These are phyloP conservation scores for Tupaia tana DNA, from an alignment of 2,113 vertebrate genomes.

Conservation along the genomic window DNA sequence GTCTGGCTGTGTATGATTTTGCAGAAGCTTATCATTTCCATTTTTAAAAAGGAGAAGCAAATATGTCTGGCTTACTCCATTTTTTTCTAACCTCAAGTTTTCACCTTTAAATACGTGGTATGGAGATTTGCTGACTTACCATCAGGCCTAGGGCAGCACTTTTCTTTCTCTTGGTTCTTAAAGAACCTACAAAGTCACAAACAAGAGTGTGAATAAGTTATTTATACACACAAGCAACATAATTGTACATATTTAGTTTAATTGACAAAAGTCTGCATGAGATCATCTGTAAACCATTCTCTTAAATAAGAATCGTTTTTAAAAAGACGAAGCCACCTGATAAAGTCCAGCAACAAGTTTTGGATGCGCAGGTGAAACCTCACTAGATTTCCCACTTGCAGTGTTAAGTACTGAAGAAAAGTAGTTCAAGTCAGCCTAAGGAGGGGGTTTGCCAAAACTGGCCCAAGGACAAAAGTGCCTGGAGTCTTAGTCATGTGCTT, in stretches of 20 bases:
- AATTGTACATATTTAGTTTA: neutral
- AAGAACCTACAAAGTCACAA: neutral
- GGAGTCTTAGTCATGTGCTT: too few relatives aligned
- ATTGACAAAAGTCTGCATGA: neutral
- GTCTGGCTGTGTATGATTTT: neutral
- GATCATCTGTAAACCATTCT: neutral
- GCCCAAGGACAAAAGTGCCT: too few relatives aligned
- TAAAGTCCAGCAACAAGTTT: neutral
- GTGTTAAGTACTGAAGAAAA: too few relatives aligned
- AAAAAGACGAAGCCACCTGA: neutral
- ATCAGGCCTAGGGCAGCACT: neutral
- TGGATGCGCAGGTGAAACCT: neutral
- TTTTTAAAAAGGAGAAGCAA: constrained; percentile 52
- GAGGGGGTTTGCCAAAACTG: too few relatives aligned
- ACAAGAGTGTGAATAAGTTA: neutral
- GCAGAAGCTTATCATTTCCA: constrained; percentile 12
- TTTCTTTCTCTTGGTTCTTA: neutral
- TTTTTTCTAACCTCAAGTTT: constrained; percentile 46
- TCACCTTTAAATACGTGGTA: constrained; percentile 49
- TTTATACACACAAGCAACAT: neutral
- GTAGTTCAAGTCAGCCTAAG: too few relatives aligned
- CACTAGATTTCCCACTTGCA: neutral
- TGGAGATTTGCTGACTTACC: constrained; percentile 34
- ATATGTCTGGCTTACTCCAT: constrained; percentile 28
- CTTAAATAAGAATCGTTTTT: neutral